phyloP scores from a whole-genome alignment of 2,888 invertebrate genomes.

The Himalopsyche kuldschensis region DNA sequence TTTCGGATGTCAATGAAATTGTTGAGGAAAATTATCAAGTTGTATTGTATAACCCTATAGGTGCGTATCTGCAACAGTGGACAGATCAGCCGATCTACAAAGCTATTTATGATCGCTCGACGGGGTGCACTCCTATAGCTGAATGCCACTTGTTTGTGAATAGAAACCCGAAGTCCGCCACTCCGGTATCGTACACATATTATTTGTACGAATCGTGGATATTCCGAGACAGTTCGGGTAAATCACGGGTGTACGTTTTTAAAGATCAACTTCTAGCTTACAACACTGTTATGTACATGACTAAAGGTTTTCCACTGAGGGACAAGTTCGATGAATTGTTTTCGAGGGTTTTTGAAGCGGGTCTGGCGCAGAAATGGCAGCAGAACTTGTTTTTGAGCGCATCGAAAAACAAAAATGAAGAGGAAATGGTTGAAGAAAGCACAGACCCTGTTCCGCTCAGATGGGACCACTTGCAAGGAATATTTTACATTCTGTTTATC shows the following conservation, averaged over 20 bases:
- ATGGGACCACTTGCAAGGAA: background rate
- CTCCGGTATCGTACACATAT: background rate
- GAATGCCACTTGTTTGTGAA: background rate
- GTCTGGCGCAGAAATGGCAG: background rate
- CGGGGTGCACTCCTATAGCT: background rate
- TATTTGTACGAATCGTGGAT: background rate
- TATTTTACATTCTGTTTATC: background rate
- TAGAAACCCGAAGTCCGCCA: background rate
- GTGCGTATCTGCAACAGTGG: background rate
- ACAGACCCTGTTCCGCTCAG: background rate
- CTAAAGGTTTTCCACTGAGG: background rate
- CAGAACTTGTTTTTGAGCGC: background rate
- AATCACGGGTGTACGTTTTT: background rate
- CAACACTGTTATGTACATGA: background rate
- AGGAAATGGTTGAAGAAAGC: background rate
- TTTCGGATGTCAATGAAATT: background rate
- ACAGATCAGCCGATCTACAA: background rate
- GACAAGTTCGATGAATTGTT: background rate
- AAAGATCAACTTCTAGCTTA: background rate
- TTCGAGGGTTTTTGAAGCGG: background rate
- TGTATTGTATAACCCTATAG: background rate
- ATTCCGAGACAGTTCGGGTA: background rate
- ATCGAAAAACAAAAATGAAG: background rate
- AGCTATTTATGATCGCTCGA: background rate
- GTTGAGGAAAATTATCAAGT: background rate